phyloP scores from a whole-genome alignment of 1,140 invertebrate genomes.

The Trichomalopsis sarcophagae region DNA sequence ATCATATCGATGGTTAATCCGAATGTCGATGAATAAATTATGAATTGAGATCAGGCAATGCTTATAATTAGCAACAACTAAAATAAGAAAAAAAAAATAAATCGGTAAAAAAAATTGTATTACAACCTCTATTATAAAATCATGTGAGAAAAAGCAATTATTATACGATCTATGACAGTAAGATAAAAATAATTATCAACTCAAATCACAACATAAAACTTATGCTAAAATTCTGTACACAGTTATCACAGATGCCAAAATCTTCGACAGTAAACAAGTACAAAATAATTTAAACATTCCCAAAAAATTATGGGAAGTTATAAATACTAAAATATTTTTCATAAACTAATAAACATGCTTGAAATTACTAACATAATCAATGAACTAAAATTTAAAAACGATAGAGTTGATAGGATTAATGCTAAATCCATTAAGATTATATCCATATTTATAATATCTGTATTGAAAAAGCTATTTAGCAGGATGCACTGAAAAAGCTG shows the following conservation, averaged over 20 bases:
- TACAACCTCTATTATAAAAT: neutral
- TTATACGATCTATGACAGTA: neutral
- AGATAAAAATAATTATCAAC: neutral
- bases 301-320: neutral
- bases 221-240: neutral
- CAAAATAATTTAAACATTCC: neutral
- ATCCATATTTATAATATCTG: too few relatives aligned
- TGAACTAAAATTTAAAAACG: too few relatives aligned
- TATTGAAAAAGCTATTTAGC: too few relatives aligned
- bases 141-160: neutral
- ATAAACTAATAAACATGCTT: too few relatives aligned
- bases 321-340: neutral
- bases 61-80: neutral
- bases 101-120: neutral
- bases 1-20: neutral
- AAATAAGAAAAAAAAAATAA: neutral
- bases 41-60: neutral
- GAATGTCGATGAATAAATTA: neutral
- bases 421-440: too few relatives aligned
- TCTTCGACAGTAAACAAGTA: neutral
- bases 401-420: too few relatives aligned
- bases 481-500: too few relatives aligned
- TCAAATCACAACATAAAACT: neutral
- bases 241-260: neutral
- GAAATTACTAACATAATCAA: too few relatives aligned